phyloP scores from a whole-genome alignment of 2,888 invertebrate species.

The Synergus laeviventris region DNA sequence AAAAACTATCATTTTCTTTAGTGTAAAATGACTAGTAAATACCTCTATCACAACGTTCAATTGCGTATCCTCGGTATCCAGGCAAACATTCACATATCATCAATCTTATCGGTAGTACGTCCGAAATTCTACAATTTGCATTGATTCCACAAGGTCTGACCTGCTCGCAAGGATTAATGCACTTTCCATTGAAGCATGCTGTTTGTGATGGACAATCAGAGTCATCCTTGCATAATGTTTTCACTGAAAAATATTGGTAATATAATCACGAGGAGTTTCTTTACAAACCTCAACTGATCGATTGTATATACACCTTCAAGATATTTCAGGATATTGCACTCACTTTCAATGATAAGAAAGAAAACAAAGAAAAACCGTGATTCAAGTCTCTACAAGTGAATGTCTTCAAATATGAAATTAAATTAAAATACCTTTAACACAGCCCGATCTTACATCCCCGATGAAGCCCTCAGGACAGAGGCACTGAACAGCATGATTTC shows the following conservation, averaged over 20 bases:
- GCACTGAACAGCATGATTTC: conserved; percentile 87
- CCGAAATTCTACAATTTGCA: conserved; percentile 86
- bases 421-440: conserved; percentile 76
- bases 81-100: conserved; percentile 93
- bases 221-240: conserved; percentile 84
- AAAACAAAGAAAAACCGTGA: too few relatives aligned
- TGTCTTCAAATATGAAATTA: not conserved
- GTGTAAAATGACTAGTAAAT: conserved; percentile 56
- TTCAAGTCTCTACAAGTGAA: too few relatives aligned
- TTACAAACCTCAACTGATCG: too few relatives aligned
- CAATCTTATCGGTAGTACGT: conserved; percentile 90
- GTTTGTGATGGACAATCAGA: conserved; percentile 89
- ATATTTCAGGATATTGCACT: too few relatives aligned
- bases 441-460: conserved; percentile 81
- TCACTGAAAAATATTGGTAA: conserved; percentile 48
- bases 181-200: conserved; percentile 88
- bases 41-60: conserved; percentile 89
- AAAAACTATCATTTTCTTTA: conserved; percentile 10
- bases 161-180: conserved; percentile 89
- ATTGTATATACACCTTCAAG: too few relatives aligned
- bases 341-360: too few relatives aligned
- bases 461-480: conserved; percentile 87
- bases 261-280: too few relatives aligned
- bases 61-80: conserved; percentile 92
- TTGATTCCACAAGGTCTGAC: conserved; percentile 89